These are phyloP conservation scores for Hemiscyllium ocellatum DNA, from an alignment of 2,113 vertebrate species.

Conservation along the genomic window DNA sequence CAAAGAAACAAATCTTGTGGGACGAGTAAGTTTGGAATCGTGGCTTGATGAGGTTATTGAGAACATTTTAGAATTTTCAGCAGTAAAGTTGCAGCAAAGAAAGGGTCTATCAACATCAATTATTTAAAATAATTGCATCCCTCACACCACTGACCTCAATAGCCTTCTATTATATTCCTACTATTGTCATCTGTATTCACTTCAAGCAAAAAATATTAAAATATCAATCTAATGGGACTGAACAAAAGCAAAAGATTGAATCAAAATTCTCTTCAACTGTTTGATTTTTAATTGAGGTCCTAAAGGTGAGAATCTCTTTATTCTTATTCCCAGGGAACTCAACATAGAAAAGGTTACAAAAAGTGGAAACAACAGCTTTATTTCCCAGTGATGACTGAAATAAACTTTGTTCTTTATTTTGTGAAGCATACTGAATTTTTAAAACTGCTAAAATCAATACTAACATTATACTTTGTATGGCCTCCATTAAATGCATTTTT, in stretches of 20 bases:
- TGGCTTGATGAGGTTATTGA: not conserved
- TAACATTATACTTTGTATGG: not conserved
- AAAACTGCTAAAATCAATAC: not conserved
- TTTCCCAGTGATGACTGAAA: not conserved
- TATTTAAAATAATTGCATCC: not conserved
- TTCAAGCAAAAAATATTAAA: not conserved
- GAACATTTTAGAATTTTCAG: not conserved
- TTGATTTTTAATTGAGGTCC: conserved; percentile 8
- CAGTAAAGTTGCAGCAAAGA: not conserved
- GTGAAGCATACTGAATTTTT: not conserved
- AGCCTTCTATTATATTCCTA: not conserved
- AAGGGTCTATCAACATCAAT: not conserved
- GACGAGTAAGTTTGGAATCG: not conserved
- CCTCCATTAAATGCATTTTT: not conserved
- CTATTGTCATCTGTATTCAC: not conserved
- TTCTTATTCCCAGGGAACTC: not conserved
- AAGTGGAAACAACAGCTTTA: not conserved
- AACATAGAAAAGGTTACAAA: not conserved
- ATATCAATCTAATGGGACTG: not conserved
- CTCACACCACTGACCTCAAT: not conserved
- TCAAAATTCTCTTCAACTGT: conserved; percentile 2
- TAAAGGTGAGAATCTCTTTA: not conserved
- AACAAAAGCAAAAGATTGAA: not conserved
- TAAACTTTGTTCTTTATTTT: not conserved
- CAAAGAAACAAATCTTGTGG: not conserved